These are phyloP conservation scores for Muscina levida DNA, from an alignment of 2,888 invertebrate genomes.

Conservation along the genomic window DNA sequence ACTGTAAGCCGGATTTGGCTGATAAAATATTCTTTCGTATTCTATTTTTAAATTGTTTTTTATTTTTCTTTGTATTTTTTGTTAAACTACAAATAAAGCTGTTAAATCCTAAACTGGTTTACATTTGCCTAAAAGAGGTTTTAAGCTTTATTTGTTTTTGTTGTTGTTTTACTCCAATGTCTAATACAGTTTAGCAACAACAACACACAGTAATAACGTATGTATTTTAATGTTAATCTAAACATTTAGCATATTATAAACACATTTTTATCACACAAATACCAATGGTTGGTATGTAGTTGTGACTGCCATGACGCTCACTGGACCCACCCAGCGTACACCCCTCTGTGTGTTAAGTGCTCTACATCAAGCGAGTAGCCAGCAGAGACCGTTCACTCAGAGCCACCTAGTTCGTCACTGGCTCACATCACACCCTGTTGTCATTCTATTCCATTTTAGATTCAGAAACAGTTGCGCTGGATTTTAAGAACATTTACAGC, in stretches of 20 bases:
- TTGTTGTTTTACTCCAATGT: too few relatives aligned
- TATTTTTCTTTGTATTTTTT: too few relatives aligned
- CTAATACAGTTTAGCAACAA: conserved; percentile 1
- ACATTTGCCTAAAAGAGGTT: conserved; percentile 14
- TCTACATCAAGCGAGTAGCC: not conserved
- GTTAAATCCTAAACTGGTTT: conserved; percentile 49
- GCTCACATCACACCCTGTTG: conserved; percentile 39
- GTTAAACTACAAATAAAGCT: conserved; percentile 7
- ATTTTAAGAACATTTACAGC: conserved; percentile 38
- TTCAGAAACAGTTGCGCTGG: not conserved
- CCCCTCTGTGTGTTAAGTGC: conserved; percentile 16
- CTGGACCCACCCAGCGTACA: conserved; percentile 24
- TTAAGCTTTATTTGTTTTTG: conserved; percentile 25
- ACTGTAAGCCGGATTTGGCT: not conserved
- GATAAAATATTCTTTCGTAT: not conserved
- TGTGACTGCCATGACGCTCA: not conserved
- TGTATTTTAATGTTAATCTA: conserved; percentile 11
- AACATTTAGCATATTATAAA: conserved; percentile 41
- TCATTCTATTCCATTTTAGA: conserved; percentile 18
- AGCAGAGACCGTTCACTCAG: conserved; percentile 20
- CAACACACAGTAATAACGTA: conserved; percentile 29
- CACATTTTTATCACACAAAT: conserved; percentile 46
- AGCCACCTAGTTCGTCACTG: too few relatives aligned
- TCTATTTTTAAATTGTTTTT: too few relatives aligned
- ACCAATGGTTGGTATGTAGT: conserved; percentile 33